Evolutionary conservation across 92 coral and sea anemone genomes (phyloP).

Genomic region (Ricordea florida): DNA sequence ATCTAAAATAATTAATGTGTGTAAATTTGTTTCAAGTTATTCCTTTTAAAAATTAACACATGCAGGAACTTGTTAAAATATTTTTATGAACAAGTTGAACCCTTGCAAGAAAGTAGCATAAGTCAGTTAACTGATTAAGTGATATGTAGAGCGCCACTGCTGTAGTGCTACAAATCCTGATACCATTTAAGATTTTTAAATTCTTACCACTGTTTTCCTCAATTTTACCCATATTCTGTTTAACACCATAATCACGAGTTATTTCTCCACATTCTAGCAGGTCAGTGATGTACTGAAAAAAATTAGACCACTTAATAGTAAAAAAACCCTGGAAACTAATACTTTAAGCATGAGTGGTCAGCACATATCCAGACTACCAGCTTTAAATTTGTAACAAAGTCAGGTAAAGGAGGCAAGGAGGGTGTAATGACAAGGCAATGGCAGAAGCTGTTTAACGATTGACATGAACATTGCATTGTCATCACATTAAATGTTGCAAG

Average conservation of each 20-base stretch:
- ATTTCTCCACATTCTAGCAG: slow-evolving; percentile 15
- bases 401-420: too few species aligned
- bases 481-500: neutral
- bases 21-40: neutral
- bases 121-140: neutral
- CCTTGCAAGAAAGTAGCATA: too few species aligned
- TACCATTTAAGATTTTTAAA: neutral
- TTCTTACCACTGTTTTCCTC: slow-evolving; percentile 10
- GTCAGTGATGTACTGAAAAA: slow-evolving; percentile 3
- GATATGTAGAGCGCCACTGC: neutral
- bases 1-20: too few species aligned
- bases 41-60: neutral
- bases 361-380: slow-evolving; percentile 1
- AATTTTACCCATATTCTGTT: slow-evolving; percentile 11
- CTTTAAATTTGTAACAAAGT: neutral
- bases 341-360: too few species aligned
- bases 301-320: neutral
- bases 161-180: neutral
- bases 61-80: neutral
- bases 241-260: slow-evolving; percentile 32
- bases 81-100: too few species aligned
- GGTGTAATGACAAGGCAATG: too few species aligned
- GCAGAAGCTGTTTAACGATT: too few species aligned
- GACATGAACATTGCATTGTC: neutral
- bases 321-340: neutral